Base-by-base conservation (phyloP, 2,797 vertebrate genomes). In the Cirrhinus molitorella region DNA sequence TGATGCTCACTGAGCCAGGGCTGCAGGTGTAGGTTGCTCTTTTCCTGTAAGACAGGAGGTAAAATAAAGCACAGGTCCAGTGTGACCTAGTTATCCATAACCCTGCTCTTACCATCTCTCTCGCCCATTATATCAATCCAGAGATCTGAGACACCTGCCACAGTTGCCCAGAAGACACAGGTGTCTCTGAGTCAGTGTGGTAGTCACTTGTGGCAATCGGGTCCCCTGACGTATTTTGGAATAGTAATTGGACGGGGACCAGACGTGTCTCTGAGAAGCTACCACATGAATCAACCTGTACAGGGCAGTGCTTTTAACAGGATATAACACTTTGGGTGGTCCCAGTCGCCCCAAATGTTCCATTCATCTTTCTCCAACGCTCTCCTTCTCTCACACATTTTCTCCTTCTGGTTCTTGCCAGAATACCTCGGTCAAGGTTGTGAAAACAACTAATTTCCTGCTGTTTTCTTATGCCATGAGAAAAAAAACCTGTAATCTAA, bases 171-270 rank as follows among this genome's bases (percentile, higher is more conserved):
- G 91, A 92, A 92, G 91, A 91, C 91, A 91, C 93, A 93, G 91
- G 93, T 93, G 92, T 94, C 88, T 92, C 80, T 31, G 81, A 82
- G 55, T 79, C 68, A 23, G 53, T 28, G 63, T 34, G 61, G 63
- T 81, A 90, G 88, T 92, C 89, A 91, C 86, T 90, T 87, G 88
- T 89, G 92, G 83, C 91, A 85, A 65, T 81, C 87, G 86, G 88
- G 88, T 92, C 92, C 92, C 92, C 85, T 89, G 94, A 91, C 87
- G 90, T 93, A 96, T 95, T 96, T 95, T 94, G 81, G 87, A 89
- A 93, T 92, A 85, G 93, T 93, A 95, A 94, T 94, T 95, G 94
- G 91, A 94, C 87, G 89, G 93, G 93, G 93, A 94, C 92, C 88
- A 49, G 91, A 90, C 90, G 86, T 92, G 93, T 93, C 93, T 94